phyloP scores from a whole-genome alignment of 1,140 invertebrate genomes.

The Microplitis mediator region DNA sequence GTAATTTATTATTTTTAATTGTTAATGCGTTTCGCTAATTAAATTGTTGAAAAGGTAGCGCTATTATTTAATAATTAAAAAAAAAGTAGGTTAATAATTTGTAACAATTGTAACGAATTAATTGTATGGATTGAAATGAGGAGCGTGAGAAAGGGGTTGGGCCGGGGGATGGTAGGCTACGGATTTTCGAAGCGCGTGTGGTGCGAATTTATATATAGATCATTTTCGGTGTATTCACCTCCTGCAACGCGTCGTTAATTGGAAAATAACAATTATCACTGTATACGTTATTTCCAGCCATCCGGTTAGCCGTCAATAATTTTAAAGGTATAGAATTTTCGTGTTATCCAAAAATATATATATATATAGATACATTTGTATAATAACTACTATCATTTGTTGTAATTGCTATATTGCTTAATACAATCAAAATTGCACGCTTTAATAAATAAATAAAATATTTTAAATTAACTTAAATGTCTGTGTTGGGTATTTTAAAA shows the following conservation, averaged over 20 bases:
- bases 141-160: no score
- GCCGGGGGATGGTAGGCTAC: not conserved
- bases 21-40: not conserved
- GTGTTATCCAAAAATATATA: not conserved
- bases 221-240: not conserved
- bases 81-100: not conserved
- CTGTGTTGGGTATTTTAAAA: no score
- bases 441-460: no score
- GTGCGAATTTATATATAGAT: not conserved
- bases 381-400: not conserved
- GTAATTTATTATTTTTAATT: not conserved
- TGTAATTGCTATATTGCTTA: not conserved
- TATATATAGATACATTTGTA: not conserved
- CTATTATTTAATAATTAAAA: not conserved
- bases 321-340: not conserved
- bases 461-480: no score
- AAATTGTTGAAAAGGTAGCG: not conserved
- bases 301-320: not conserved
- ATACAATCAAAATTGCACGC: no score
- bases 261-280: constrained; percentile 30
- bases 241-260: constrained; percentile 24
- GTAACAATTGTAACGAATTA: not conserved
- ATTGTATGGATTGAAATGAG: not conserved
- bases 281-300: constrained; percentile 14
- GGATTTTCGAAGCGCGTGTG: not conserved